A percentile compares a stretch with the other conserved stretches of the same genome.
Conservation (phyloP, 2,888 invertebrate species). For the Oscheius sp. region DNA sequence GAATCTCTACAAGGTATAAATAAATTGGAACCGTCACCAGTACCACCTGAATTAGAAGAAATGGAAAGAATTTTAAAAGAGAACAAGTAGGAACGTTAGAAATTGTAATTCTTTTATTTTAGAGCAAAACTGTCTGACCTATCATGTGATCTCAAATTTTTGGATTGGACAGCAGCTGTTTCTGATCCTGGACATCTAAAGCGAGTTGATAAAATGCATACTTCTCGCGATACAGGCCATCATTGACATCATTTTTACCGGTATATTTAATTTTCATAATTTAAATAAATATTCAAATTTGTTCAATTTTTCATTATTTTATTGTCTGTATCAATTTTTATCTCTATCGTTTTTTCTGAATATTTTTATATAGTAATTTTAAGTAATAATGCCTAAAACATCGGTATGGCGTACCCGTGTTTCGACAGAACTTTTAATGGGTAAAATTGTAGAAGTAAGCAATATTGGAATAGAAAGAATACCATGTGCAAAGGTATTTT, state of each 20-base stretch:
- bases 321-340: neutral
- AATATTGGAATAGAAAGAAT: conserved; percentile 66
- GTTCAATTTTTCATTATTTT: neutral
- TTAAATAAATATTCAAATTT: conserved; percentile 2
- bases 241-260: conserved; percentile 12
- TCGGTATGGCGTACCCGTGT: conserved; percentile 57
- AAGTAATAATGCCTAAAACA: conserved; percentile 49
- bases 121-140: conserved; percentile 46
- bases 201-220: conserved; percentile 46
- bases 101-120: conserved; percentile 1
- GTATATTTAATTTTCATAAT: neutral
- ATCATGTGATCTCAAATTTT: conserved; percentile 49
- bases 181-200: conserved; percentile 52
- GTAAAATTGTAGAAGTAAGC: conserved; percentile 63
- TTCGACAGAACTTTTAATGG: conserved; percentile 63
- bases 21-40: neutral
- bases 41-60: conserved; percentile 12
- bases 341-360: neutral
- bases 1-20: conserved; percentile 13
- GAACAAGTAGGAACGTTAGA: conserved; percentile 14
- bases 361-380: neutral
- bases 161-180: conserved; percentile 56
- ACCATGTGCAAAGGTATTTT: conserved; percentile 62
- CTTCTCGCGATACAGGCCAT: neutral
- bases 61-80: conserved; percentile 5